These are phyloP conservation scores for Arvicanthis niloticus DNA, from an alignment of 2,113 vertebrate genomes.

Conservation along the genomic window DNA sequence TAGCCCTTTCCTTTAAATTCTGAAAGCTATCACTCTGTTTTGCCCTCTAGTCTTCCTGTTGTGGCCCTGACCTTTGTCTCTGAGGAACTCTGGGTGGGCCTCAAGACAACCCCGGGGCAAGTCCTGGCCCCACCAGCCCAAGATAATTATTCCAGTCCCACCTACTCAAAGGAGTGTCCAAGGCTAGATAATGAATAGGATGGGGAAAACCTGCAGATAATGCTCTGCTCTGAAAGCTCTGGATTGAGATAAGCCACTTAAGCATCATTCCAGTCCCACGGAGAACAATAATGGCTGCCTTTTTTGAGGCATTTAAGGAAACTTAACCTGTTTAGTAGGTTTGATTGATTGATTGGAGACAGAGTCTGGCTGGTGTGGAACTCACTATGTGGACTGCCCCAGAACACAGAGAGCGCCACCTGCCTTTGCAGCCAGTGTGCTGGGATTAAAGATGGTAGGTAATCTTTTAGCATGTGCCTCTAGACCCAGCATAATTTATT, in stretches of 20 bases:
- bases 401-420: background rate
- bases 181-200: background rate
- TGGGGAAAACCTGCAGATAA: background rate
- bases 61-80: slow-evolving; percentile 51
- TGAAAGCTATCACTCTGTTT: background rate
- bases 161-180: background rate
- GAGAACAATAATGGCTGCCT: background rate
- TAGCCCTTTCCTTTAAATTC: background rate
- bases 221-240: background rate
- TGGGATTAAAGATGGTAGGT: background rate
- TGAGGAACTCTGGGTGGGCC: slow-evolving; percentile 26
- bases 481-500: background rate
- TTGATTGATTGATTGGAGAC: background rate
- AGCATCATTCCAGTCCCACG: background rate
- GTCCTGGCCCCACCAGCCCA: background rate
- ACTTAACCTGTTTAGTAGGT: background rate
- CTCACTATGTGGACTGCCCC: background rate
- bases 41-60: slow-evolving; percentile 14
- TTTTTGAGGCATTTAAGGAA: background rate
- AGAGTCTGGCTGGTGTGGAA: background rate
- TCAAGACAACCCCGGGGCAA: slow-evolving; percentile 37
- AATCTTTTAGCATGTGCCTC: background rate
- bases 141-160: slow-evolving; percentile 37
- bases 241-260: background rate
- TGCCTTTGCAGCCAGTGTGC: background rate